A percentile compares a stretch with the other conserved stretches of the same genome.
phyloP scores from a whole-genome alignment of 2,888 invertebrate species.

The Brenthis daphne region DNA sequence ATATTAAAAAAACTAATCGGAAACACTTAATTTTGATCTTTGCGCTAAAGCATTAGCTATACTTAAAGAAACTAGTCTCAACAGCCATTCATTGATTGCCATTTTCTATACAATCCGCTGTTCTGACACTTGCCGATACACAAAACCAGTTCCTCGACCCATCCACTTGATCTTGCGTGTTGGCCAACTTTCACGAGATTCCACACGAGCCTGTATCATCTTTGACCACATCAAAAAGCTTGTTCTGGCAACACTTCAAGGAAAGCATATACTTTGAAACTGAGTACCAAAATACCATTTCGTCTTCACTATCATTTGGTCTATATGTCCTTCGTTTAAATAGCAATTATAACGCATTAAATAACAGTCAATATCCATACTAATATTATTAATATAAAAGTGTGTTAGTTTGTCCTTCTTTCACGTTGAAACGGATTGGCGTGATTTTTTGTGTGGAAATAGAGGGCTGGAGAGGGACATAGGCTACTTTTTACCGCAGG shows the following conservation, averaged over 20 bases:
- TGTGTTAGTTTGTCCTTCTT: no score
- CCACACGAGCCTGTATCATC: conserved; percentile 57
- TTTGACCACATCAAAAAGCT: conserved; percentile 53
- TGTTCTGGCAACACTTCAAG: conserved; percentile 24
- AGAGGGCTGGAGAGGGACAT: no score
- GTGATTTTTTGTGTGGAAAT: no score
- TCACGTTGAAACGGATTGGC: no score
- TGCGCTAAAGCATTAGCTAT: neutral
- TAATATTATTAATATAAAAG: no score
- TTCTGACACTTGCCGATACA: conserved; percentile 66
- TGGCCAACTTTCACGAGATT: conserved; percentile 81
- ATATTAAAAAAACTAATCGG: neutral
- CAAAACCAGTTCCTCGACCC: conserved; percentile 65
- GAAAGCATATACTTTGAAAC: neutral
- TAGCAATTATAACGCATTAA: no score
- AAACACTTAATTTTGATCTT: neutral
- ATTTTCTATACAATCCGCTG: conserved; percentile 29
- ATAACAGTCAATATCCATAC: no score
- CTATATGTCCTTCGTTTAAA: no score
- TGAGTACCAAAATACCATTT: neutral
- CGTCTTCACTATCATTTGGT: neutral
- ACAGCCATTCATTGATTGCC: conserved; percentile 33
- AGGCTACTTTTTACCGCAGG: no score
- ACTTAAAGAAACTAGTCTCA: conserved; percentile 20
- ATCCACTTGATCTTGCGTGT: conserved; percentile 71